A percentile compares a stretch with the other conserved stretches of the same genome.
phyloP scores from a whole-genome alignment of 2,113 vertebrate species.

The Bostrychus sinensis region DNA sequence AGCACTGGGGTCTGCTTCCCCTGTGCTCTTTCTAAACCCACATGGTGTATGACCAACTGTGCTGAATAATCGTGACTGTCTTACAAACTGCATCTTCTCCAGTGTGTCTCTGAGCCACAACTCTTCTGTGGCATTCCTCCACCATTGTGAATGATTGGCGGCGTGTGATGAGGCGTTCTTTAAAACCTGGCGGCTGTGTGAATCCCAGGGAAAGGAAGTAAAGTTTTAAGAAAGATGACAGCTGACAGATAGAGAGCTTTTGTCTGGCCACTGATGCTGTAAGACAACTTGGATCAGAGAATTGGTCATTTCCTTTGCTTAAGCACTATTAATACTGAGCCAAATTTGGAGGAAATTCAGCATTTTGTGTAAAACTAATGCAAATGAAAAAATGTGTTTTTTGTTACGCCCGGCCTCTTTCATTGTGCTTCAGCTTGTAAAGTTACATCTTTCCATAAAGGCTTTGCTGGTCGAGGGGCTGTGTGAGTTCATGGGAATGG shows the following conservation, averaged over 20 bases:
- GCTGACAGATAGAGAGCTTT: conserved; percentile 64
- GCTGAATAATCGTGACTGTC: conserved; percentile 33
- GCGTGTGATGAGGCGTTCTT: conserved; percentile 68
- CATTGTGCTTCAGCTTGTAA: conserved; percentile 40
- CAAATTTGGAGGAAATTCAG: conserved; percentile 28
- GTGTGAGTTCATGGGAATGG: conserved; percentile 64
- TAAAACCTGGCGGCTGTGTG: conserved; percentile 52
- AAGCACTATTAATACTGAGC: conserved; percentile 43
- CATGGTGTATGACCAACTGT: conserved; percentile 45
- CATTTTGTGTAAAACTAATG: conserved; percentile 32
- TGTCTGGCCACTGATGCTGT: conserved; percentile 43
- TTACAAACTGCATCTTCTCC: conserved; percentile 39
- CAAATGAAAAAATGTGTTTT: conserved; percentile 39
- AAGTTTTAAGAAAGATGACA: conserved; percentile 59
- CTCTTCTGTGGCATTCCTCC: conserved; percentile 34
- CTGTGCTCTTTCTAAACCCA: conserved; percentile 18
- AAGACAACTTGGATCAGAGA: too few relatives aligned
- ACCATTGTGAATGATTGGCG: conserved; percentile 55
- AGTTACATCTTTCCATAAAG: conserved; percentile 19
- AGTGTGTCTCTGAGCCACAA: conserved; percentile 31
- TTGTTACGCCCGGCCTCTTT: conserved; percentile 37
- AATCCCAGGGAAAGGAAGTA: conserved; percentile 60
- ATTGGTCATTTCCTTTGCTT: conserved; percentile 42
- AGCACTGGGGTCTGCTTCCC: conserved; percentile 6
- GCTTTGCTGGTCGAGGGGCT: conserved; percentile 34